Conservation (phyloP, 2,888 invertebrate genomes). For the Eilema griseolum region DNA sequence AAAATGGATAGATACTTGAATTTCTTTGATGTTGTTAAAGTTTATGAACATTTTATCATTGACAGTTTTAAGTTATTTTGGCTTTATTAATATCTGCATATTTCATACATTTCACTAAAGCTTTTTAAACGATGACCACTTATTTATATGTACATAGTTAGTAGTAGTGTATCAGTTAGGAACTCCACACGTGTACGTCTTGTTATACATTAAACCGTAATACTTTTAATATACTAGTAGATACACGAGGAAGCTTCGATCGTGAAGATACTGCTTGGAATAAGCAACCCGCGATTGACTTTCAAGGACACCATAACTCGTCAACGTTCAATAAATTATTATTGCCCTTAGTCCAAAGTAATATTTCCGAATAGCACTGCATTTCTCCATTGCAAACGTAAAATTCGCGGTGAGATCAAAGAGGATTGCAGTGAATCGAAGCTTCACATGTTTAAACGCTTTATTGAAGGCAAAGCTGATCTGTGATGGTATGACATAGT, state of each 20-base stretch:
- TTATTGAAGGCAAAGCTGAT: constrained; percentile 81
- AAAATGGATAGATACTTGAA: constrained; percentile 42
- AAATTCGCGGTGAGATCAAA: constrained; percentile 15
- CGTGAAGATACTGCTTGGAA: constrained; percentile 44
- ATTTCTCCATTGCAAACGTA: constrained; percentile 31
- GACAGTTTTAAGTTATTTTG: constrained; percentile 30
- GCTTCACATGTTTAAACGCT: constrained; percentile 69
- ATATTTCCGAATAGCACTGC: constrained; percentile 44
- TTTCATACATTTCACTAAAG: constrained; percentile 36
- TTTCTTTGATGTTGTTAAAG: constrained; percentile 43
- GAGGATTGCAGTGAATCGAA: constrained; percentile 56
- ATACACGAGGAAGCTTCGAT: constrained; percentile 53
- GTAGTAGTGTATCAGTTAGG: constrained; percentile 37
- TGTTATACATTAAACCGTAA: constrained; percentile 36
- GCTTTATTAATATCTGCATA: constrained; percentile 22
- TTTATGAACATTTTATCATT: constrained; percentile 54
- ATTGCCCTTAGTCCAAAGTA: constrained; percentile 49
- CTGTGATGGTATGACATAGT: constrained; percentile 84
- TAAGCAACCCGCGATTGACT: constrained; percentile 33
- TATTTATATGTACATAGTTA: constrained; percentile 48
- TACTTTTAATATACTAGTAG: constrained; percentile 45
- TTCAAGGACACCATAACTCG: constrained; percentile 16
- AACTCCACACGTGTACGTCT: constrained; percentile 47
- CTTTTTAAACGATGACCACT: constrained; percentile 44
- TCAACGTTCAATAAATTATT: constrained; percentile 23